Percentiles rank a stretch among this genome's conserved stretches.
Conservation (phyloP, 1,140 invertebrate genomes). For the Vanessa atalanta region DNA sequence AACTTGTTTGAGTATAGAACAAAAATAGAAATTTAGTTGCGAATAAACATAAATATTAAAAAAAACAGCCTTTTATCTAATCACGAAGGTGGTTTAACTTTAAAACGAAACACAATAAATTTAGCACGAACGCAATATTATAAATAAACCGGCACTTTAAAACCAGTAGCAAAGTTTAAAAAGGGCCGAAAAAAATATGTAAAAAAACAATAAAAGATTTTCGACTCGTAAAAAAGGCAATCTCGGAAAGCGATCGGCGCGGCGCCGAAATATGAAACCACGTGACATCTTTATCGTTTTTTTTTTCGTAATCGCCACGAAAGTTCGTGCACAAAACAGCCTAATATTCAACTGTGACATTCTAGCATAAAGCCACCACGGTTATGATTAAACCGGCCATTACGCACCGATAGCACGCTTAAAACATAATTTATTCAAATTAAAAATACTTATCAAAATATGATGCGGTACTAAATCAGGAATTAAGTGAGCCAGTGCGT, state of each 20-base stretch:
- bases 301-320: conserved; percentile 28
- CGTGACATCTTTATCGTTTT: conserved; percentile 73
- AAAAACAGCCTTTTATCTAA: conserved; percentile 32
- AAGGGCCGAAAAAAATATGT: conserved; percentile 30
- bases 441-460: conserved; percentile 80
- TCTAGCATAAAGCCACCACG: conserved; percentile 58
- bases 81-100: conserved; percentile 30
- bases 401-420: conserved; percentile 70
- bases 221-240: conserved; percentile 50
- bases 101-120: conserved; percentile 30
- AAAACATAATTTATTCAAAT: conserved; percentile 81
- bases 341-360: conserved; percentile 56
- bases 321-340: conserved; percentile 31
- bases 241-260: conserved; percentile 48
- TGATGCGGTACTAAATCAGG: conserved; percentile 78
- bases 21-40: conserved; percentile 32
- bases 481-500: conserved; percentile 77
- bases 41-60: conserved; percentile 27
- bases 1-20: conserved; percentile 23
- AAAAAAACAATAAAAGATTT: conserved; percentile 41
- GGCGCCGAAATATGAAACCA: conserved; percentile 54
- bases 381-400: conserved; percentile 68
- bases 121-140: conserved; percentile 36
- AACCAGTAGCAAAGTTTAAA: conserved; percentile 40
- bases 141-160: conserved; percentile 39